These are phyloP conservation scores for cattle (Bos taurus) DNA, from an alignment of 2,113 vertebrate species.

Conservation along the genomic window ARS-UCD2.0 NC_037349.1:30373501-30374000, in stretches of 20 bases:
- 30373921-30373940: conserved; percentile 87
- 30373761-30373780: conserved; percentile 51
- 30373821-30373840: conserved; percentile 79
- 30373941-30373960: conserved; percentile 90
- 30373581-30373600: conserved; percentile 85
- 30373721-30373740: conserved; percentile 64
- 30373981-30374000: conserved; percentile 87
- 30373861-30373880: conserved; percentile 74
- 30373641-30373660: conserved; percentile 54
- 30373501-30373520: conserved; percentile 94
- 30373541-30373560: conserved; percentile 91
- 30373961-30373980: conserved; percentile 89
- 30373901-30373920: conserved; percentile 90
- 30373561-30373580: conserved; percentile 85
- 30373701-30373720: conserved; percentile 25
- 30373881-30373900: conserved; percentile 84
- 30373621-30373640: conserved; percentile 67
- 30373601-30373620: conserved; percentile 70
- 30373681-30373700: background rate
- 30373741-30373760: conserved; percentile 55
- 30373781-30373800: conserved; percentile 55
- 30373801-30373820: conserved; percentile 64
- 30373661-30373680: conserved; percentile 27
- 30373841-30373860: conserved; percentile 75
- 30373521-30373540: conserved; percentile 95